Percentiles rank a stretch among this genome's conserved stretches.
These are phyloP conservation scores for Sminthopsis crassicaudata DNA, from an alignment of 2,113 vertebrate species.

Conservation along the genomic window DNA sequence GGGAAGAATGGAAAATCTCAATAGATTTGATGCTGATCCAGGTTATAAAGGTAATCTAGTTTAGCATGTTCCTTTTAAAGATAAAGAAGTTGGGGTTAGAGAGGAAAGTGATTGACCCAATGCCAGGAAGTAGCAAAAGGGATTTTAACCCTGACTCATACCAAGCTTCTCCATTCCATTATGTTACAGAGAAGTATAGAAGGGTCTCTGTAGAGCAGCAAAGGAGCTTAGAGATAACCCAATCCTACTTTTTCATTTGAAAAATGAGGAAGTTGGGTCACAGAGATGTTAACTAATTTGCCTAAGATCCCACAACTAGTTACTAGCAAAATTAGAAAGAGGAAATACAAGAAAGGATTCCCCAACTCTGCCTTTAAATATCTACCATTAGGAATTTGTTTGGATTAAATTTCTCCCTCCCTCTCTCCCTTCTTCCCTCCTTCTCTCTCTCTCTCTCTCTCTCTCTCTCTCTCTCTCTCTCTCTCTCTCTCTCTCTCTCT, in stretches of 20 bases:
- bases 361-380: not conserved
- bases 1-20: not conserved
- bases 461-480: too few relatives aligned
- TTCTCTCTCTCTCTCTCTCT: too few relatives aligned
- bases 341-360: not conserved
- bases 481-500: too few relatives aligned
- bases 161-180: not conserved
- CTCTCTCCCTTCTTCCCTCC: too few relatives aligned
- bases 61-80: not conserved
- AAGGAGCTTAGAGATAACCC: not conserved
- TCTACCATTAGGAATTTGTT: not conserved
- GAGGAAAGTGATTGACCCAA: not conserved
- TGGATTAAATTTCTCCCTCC: not conserved
- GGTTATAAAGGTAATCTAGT: not conserved
- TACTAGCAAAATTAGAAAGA: not conserved
- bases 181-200: not conserved
- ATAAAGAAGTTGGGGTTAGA: not conserved
- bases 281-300: not conserved
- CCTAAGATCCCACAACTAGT: not conserved
- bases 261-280: not conserved
- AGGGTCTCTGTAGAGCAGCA: not conserved
- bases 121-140: not conserved
- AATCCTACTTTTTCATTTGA: not conserved
- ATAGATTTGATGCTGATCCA: not conserved
- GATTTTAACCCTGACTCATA: not conserved